Base-by-base conservation (phyloP, 2,113 vertebrate species). In the Potamarius usumacintae region DNA sequence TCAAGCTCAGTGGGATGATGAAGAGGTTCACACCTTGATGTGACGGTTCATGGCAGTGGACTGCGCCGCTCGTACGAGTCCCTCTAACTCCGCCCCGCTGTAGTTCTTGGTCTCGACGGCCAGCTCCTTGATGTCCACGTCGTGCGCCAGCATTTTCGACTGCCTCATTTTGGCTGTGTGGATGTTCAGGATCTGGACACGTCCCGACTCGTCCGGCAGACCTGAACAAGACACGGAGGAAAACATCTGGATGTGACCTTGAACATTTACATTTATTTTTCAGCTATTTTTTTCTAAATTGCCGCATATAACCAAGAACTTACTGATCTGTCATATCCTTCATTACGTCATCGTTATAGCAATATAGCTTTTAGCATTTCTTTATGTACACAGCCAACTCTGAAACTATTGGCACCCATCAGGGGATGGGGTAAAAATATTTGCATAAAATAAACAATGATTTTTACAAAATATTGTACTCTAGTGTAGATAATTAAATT, bases 31-130 rank as follows among this genome's bases (percentile, higher is more conserved):
- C 90, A 99, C 98, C 97, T 99, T 99, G 85, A 99, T 99, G 88
- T 99, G 98, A 34, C 98, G 95, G 94, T 99, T 99, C 98, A 99
- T 99, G 80, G 98, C 98, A 0, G 97, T 99, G 82, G 98, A 99
- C 92, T 99, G 98, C 0, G 98, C 98, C 6, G 98, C 98, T 84
- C 98, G 95, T 90, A 99, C 97, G 58, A 99, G 95, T 4, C 98
- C 98, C 89, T 99, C 98, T 88, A 99, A 92, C 77, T 99, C 98
- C 0, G 98, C 98, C 0, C 98, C 98, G 52, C 97, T 99, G 95
- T 96, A 99, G 92, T 99, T 99, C 92, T 99, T 99, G 1, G 98
- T 99, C 91, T 98, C 98, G 1, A 93, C 89, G 0, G 97, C 97
- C 88, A 99, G 95, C 81, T 99, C 97, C 17, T 93, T 90, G 12